These are phyloP conservation scores for Cremastinae sp. DNA, from an alignment of 2,888 invertebrate genomes.

Conservation along the genomic window DNA sequence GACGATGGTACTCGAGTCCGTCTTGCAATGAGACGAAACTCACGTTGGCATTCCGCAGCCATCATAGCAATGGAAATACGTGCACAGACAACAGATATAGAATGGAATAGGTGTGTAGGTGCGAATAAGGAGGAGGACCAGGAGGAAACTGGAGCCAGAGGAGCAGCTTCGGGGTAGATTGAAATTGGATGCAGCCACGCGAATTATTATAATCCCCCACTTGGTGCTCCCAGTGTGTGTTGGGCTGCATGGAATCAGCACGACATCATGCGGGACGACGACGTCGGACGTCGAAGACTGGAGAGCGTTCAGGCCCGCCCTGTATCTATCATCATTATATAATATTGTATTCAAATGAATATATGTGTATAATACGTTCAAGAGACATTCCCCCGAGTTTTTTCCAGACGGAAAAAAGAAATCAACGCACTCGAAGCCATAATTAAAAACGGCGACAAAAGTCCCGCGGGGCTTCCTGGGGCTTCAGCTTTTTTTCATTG, in stretches of 20 bases:
- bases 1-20: constrained; percentile 6
- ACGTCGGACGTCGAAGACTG: constrained; percentile 37
- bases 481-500: too few relatives aligned
- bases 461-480: too few relatives aligned
- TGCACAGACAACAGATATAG: background rate
- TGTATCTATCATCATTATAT: constrained; percentile 26
- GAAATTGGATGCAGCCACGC: constrained; percentile 77
- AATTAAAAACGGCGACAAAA: too few relatives aligned
- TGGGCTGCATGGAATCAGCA: constrained; percentile 37
- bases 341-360: background rate
- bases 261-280: constrained; percentile 37
- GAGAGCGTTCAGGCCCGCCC: constrained; percentile 17
- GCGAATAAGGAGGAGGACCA: constrained; percentile 6
- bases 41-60: constrained; percentile 41
- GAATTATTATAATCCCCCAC: constrained; percentile 77
- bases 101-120: background rate
- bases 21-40: constrained; percentile 24
- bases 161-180: constrained; percentile 70
- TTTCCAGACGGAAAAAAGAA: constrained; percentile 11
- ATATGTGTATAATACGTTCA: too few relatives aligned
- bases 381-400: background rate
- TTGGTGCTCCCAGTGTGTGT: constrained; percentile 35
- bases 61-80: constrained; percentile 18
- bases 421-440: background rate
- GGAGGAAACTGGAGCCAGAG: constrained; percentile 30